Evolutionary conservation across 1,140 invertebrate species (phyloP).

Genomic region (Drosophila simulans): DNA sequence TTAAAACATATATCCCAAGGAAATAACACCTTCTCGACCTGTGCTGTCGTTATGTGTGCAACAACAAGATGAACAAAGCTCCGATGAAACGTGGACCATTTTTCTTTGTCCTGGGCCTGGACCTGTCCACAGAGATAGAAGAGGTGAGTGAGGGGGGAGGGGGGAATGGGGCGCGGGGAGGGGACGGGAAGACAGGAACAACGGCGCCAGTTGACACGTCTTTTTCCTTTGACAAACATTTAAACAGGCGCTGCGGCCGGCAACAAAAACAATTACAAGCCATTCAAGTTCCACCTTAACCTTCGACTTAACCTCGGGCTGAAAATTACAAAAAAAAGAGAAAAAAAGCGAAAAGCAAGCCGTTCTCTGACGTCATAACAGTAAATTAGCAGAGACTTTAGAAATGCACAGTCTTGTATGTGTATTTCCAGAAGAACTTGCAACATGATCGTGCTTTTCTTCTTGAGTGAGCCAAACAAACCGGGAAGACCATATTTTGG

Average conservation of each 20-base stretch:
- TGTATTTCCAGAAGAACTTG: not conserved
- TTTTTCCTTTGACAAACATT: slow-evolving; percentile 76
- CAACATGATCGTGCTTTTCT: not conserved
- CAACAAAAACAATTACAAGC: slow-evolving; percentile 71
- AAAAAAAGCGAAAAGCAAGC: not conserved
- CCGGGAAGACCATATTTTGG: too few species aligned
- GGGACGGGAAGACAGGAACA: slow-evolving; percentile 29
- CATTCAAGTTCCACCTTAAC: slow-evolving; percentile 57
- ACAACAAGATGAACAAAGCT: slow-evolving; percentile 52
- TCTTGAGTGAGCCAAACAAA: too few species aligned
- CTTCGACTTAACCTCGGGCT: slow-evolving; percentile 22
- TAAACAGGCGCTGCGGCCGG: slow-evolving; percentile 52
- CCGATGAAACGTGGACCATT: slow-evolving; percentile 74
- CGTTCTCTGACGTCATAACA: slow-evolving; percentile 65
- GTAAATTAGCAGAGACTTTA: slow-evolving; percentile 53
- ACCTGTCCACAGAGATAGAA: slow-evolving; percentile 29
- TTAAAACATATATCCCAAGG: not conserved
- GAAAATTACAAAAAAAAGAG: not conserved
- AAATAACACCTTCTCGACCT: not conserved
- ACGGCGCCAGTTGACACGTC: slow-evolving; percentile 69
- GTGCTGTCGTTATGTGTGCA: slow-evolving; percentile 7
- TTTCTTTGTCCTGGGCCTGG: slow-evolving; percentile 60
- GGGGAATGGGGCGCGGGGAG: too few species aligned
- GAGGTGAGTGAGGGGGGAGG: not conserved
- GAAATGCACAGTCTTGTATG: not conserved